These are phyloP conservation scores for Diachasma alloeum DNA, from an alignment of 1,140 invertebrate species.

Conservation along the genomic window DNA sequence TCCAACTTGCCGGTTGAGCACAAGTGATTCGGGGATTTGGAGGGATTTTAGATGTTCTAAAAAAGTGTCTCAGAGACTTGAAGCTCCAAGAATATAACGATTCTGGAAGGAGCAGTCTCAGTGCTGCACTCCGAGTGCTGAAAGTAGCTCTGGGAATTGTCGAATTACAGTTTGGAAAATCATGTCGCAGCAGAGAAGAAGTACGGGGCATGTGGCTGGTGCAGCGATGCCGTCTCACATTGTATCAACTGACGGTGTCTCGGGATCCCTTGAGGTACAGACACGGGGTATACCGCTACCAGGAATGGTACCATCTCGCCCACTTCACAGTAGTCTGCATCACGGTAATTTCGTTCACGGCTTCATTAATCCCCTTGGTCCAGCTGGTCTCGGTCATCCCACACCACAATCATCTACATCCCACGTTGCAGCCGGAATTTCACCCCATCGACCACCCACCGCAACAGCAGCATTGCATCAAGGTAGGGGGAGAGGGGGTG, in stretches of 20 bases:
- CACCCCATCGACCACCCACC: not conserved
- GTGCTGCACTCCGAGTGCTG: not conserved
- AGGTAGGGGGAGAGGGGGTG: not conserved
- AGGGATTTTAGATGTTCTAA: not conserved
- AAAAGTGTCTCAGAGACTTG: not conserved
- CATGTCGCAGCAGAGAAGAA: constrained; percentile 50
- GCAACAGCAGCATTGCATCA: constrained; percentile 26
- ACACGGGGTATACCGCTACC: constrained; percentile 57
- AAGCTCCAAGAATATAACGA: not conserved
- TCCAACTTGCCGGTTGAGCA: not conserved
- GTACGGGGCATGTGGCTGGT: constrained; percentile 41
- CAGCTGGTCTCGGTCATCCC: constrained; percentile 44
- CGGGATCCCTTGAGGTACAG: constrained; percentile 46
- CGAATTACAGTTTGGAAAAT: not conserved
- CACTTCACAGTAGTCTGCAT: constrained; percentile 44
- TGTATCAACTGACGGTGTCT: constrained; percentile 23
- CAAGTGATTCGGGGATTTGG: not conserved
- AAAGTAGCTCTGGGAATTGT: not conserved
- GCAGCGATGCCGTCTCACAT: constrained; percentile 22
- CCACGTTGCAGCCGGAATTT: constrained; percentile 37
- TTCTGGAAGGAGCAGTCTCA: not conserved
- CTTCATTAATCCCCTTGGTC: constrained; percentile 58
- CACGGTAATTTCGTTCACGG: constrained; percentile 52
- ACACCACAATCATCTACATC: constrained; percentile 31
- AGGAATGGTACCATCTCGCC: constrained; percentile 52